Base-by-base conservation (phyloP, 2,888 invertebrate genomes). In the Drosophila differens region DNA sequence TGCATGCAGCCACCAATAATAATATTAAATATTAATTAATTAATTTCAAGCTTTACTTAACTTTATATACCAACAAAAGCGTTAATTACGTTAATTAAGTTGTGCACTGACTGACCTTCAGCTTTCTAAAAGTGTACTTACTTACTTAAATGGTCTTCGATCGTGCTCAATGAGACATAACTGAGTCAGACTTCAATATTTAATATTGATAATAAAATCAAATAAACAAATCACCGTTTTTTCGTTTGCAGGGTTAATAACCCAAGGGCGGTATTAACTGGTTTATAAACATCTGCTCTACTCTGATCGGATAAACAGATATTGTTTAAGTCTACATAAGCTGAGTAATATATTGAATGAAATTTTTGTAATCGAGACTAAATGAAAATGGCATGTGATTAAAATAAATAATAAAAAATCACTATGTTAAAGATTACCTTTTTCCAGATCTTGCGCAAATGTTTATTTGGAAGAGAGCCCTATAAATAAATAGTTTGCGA, bases 401-500 rank as follows among this genome's bases (percentile, higher is more conserved):
- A 39, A 41, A 28, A 35, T 47, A 19, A 44, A n/a, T 19, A 35
- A 44, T 53, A 14, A 16, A 22, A 16, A 28, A 19, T 14, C n/a
- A 22, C 5, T 19, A 2, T 22, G 16, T 35, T 53, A n/a, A 32
- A 41, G 32, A 33, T 35, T 60, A 35, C 16, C 7, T 22, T 30
- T 19, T 28, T n/a, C 35, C 19, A 22, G 33, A 30, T 30, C n/a
- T 64, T 32, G 19, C 25, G n/a, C 49, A 22, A 16, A 55, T 22
- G 3, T 68, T 39, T 33, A 12, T 33, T 51, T 41, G 39, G 39
- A 47, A 49, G 37, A 28, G 30, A 44, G 33, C 19, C 22, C 22
- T 33, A 67, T 49, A 68, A 60, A 53, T 65, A 57, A 41, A 41
- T 41, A 6, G 28, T 39, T 10, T 9, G 7, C 32, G 47, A 30